phyloP scores from a whole-genome alignment of 2,797 vertebrate species.

The Natrix natrix region DNA sequence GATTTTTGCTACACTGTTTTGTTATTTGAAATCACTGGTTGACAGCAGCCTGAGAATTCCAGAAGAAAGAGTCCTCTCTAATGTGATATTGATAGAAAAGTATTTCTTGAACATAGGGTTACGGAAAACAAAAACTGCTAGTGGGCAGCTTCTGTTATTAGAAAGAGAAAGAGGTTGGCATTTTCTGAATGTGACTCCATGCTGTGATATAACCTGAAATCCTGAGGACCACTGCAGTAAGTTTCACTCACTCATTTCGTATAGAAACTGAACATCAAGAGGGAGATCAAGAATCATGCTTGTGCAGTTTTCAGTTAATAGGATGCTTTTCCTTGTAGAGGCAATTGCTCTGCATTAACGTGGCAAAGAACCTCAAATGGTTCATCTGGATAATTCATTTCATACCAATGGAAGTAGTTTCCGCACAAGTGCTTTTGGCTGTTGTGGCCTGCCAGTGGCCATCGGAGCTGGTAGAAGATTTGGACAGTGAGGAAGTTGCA shows the following conservation, averaged over 20 bases:
- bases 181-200: not conserved
- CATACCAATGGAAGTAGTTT: not conserved
- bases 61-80: not conserved
- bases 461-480: too few species aligned
- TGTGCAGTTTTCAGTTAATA: not conserved
- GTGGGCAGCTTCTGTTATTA: not conserved
- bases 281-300: not conserved
- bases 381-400: not conserved
- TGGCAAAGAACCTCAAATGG: not conserved
- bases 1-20: constrained; percentile 26
- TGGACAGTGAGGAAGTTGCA: too few species aligned
- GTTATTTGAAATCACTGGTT: constrained; percentile 16
- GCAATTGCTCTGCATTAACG: not conserved
- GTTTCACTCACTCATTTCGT: not conserved
- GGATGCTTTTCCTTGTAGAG: not conserved
- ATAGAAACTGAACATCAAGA: not conserved
- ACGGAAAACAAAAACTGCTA: not conserved
- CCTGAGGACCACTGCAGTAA: too few species aligned
- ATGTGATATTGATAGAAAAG: not conserved
- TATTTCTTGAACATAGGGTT: not conserved
- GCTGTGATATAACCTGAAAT: not conserved
- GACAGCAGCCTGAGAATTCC: not conserved
- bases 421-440: not conserved
- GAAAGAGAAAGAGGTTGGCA: not conserved
- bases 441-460: too few species aligned